Evolutionary conservation across 2,888 invertebrate species (phyloP), one percentile per base, ranked within the genome.

Genomic region (Coleophora flavipennella): DNA sequence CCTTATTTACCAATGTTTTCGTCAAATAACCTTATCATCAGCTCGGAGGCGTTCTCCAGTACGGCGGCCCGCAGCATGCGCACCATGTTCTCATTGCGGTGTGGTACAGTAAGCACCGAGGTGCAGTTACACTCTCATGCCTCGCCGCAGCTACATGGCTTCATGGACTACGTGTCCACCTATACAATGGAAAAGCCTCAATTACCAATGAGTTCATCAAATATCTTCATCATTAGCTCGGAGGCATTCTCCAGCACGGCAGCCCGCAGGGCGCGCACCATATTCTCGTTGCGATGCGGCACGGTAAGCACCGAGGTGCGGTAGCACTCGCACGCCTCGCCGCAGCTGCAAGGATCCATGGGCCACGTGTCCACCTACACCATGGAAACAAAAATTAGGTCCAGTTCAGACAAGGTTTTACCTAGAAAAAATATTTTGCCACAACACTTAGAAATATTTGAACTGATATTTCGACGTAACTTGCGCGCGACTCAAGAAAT

Each of bases 71-170:
- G 67, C 38, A 84, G 48, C 13, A 78, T 62, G 52, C 69, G 78
- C 1, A 78, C 35, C 77, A 78, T 78, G n/a, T 77, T 53, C 1
- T 81, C 78, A 43, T 80, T 83, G n/a, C 67, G 62, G 55, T 81
- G 76, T 2, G 81, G 81, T 43, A 84, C 63, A 53, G 57, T 61
- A 4, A 84, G 44, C 9, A 69, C 53, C 9, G 72, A 66, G 7
- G 74, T 77, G 43, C 79, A 62, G 44, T 77, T 79, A 49, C 83
- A 84, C 48, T 79, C 79, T 46, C 81, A 81, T 8, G 66, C 48
- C 45, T 79, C 79, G 1, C 79, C 81, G 42, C 83, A 81, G 44
- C 64, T 73, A 49, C 80, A 80, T 3, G 78, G 75, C 38, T 73
- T 67, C 44, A 75, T 49, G 1, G 83, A 80, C 81, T 78, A 81